Conservation (phyloP, 2,888 invertebrate species). For the Pocota personata region DNA sequence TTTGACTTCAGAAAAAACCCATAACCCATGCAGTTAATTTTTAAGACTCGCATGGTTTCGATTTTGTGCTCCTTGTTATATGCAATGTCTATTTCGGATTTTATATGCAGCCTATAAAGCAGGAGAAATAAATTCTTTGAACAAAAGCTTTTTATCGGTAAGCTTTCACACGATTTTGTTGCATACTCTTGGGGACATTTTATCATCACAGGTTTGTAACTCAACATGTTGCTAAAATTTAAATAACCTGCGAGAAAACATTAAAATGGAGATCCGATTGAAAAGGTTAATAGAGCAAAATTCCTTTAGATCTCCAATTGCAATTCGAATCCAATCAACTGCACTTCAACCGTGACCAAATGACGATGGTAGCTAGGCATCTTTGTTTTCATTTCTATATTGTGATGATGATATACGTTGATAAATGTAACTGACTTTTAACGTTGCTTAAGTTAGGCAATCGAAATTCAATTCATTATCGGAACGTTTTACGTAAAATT, state of each 20-base stretch:
- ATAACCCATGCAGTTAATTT: no score
- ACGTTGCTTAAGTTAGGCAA: slow-evolving; percentile 14
- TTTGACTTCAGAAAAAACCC: no score
- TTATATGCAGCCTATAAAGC: background rate
- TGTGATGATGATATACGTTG: slow-evolving; percentile 10
- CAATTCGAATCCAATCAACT: slow-evolving; percentile 7
- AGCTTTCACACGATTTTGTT: background rate
- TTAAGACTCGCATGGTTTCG: no score
- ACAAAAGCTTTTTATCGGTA: background rate
- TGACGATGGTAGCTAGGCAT: slow-evolving; percentile 13
- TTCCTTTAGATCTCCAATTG: slow-evolving; percentile 28
- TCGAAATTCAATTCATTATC: slow-evolving; percentile 36
- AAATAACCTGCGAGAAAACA: background rate
- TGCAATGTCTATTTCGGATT: background rate
- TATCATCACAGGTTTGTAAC: background rate
- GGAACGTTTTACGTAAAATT: background rate
- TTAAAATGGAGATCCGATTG: background rate
- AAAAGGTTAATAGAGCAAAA: slow-evolving; percentile 67
- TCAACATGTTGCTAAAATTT: background rate
- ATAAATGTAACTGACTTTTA: slow-evolving; percentile 35
- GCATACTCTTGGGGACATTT: slow-evolving; percentile 3
- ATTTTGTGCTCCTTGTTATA: no score
- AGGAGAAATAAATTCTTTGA: background rate
- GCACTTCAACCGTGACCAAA: slow-evolving; percentile 54
- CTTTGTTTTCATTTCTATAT: slow-evolving; percentile 18